These are phyloP conservation scores for Archocentrus centrarchus DNA, from an alignment of 2,113 vertebrate species.

Conservation along the genomic window DNA sequence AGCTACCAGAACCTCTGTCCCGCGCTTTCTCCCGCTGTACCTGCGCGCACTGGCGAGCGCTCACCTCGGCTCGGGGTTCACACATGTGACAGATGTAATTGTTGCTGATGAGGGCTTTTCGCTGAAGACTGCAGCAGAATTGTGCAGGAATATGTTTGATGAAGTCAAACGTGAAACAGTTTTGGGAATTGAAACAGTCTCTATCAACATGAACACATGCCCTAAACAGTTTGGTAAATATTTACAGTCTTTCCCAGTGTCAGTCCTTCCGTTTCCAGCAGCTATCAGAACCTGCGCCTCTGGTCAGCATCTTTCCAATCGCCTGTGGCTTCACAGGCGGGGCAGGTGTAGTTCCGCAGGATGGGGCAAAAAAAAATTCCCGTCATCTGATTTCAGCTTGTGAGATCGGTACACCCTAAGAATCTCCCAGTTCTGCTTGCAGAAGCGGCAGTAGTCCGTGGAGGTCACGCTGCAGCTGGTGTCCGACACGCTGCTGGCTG, in stretches of 20 bases:
- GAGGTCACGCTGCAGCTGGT: slow-evolving; percentile 10
- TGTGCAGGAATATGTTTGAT: not conserved
- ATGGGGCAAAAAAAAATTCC: slow-evolving; percentile 81
- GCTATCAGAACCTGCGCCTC: slow-evolving; percentile 18
- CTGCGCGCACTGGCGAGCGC: not conserved
- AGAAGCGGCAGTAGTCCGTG: slow-evolving; percentile 76
- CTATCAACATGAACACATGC: not conserved
- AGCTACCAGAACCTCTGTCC: not conserved
- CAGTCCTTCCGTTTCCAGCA: not conserved
- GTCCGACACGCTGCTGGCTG: slow-evolving; percentile 53
- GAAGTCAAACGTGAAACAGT: not conserved
- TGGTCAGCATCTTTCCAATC: slow-evolving; percentile 34
- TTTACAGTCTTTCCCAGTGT: not conserved
- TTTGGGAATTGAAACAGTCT: not conserved
- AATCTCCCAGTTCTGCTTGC: slow-evolving; percentile 86
- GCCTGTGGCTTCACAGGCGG: slow-evolving; percentile 81
- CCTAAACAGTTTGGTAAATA: not conserved
- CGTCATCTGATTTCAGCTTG: slow-evolving; percentile 77
- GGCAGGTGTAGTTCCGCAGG: slow-evolving; percentile 85
- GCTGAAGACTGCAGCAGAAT: not conserved
- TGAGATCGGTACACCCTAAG: slow-evolving; percentile 81
- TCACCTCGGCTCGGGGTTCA: not conserved
- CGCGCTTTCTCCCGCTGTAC: not conserved
- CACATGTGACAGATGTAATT: not conserved
- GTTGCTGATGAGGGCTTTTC: not conserved